A percentile compares a stretch with the other conserved stretches of the same genome.
These are phyloP conservation scores for Magallana gigas DNA, from an alignment of 1,140 invertebrate species.

Conservation along the genomic window DNA sequence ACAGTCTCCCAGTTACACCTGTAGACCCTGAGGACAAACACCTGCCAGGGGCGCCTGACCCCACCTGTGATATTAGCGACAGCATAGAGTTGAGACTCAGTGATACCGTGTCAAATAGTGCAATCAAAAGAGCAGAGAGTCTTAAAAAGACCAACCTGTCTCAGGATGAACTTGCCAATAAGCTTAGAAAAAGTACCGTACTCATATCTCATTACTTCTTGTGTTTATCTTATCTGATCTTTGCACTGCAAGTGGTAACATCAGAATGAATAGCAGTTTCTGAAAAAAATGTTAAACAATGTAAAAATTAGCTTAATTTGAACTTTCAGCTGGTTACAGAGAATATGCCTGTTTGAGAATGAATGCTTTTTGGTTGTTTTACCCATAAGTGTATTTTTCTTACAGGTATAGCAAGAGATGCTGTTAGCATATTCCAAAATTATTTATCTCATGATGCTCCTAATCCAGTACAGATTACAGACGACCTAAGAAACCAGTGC, in stretches of 20 bases:
- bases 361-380: not conserved
- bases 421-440: conserved; percentile 81
- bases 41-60: not conserved
- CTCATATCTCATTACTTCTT: too few species aligned
- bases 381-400: not conserved
- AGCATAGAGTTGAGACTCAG: not conserved
- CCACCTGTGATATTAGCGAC: not conserved
- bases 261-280: too few species aligned
- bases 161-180: conserved; percentile 9
- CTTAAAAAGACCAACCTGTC: not conserved
- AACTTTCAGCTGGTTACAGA: too few species aligned
- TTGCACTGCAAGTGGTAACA: too few species aligned
- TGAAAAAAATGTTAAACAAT: too few species aligned
- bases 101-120: conserved; percentile 5
- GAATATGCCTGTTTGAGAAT: too few species aligned
- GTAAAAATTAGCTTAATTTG: too few species aligned
- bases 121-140: conserved; percentile 22
- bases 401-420: conserved; percentile 79
- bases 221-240: too few species aligned
- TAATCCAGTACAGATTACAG: conserved; percentile 78
- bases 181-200: conserved; percentile 15
- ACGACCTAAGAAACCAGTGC: conserved; percentile 75
- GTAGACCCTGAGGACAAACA: not conserved
- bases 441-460: conserved; percentile 81
- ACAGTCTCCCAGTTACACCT: conserved; percentile 3